phyloP scores from a whole-genome alignment of 2,888 invertebrate species.

The Stegophylla sp. region DNA sequence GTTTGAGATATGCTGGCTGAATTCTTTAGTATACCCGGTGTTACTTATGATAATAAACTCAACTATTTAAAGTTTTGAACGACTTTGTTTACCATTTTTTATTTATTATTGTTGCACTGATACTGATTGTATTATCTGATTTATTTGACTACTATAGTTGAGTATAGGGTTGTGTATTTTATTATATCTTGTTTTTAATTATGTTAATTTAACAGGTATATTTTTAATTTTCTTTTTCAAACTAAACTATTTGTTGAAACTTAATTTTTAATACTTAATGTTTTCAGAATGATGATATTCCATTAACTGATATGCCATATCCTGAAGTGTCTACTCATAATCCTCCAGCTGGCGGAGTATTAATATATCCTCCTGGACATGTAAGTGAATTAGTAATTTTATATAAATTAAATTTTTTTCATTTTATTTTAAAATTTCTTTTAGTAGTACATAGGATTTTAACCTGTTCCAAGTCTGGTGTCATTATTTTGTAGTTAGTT shows the following conservation, averaged over 20 bases:
- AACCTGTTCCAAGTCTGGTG: too few species aligned
- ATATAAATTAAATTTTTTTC: slow-evolving; percentile 34
- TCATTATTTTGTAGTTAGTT: too few species aligned
- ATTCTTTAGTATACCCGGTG: too few species aligned
- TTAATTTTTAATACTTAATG: slow-evolving; percentile 59
- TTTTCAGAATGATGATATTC: slow-evolving; percentile 77
- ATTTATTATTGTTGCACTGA: background rate
- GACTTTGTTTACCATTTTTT: background rate
- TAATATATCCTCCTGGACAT: slow-evolving; percentile 66
- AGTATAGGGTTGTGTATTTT: background rate
- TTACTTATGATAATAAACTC: too few species aligned
- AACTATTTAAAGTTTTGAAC: too few species aligned
- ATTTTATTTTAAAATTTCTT: background rate
- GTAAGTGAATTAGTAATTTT: slow-evolving; percentile 63
- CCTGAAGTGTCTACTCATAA: slow-evolving; percentile 69
- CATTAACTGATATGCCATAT: slow-evolving; percentile 77
- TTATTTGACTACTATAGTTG: too few species aligned
- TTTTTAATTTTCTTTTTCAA: too few species aligned
- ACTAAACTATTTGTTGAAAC: too few species aligned
- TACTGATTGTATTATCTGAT: background rate
- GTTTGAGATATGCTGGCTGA: too few species aligned
- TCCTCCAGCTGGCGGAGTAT: slow-evolving; percentile 67
- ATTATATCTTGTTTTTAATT: too few species aligned
- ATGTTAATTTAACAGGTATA: too few species aligned
- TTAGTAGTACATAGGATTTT: too few species aligned